These are phyloP conservation scores for Dryoscopus gambensis DNA, from an alignment of 2,113 vertebrate species.

Conservation along the genomic window DNA sequence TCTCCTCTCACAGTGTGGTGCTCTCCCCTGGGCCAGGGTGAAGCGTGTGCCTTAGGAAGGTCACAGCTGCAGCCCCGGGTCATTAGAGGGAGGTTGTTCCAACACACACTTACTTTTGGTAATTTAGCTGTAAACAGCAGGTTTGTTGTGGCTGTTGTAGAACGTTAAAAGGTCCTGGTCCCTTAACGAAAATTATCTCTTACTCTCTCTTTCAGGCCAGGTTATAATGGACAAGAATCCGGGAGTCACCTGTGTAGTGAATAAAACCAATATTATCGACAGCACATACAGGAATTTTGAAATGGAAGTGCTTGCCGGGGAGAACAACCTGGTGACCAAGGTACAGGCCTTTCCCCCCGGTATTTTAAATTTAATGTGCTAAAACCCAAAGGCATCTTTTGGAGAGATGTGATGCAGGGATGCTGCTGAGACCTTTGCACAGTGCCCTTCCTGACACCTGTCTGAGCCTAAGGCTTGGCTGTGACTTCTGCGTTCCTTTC, in stretches of 20 bases:
- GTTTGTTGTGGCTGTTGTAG: neutral
- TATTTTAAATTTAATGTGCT: neutral
- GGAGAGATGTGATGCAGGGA: neutral
- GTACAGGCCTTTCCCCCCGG: slow-evolving; percentile 47
- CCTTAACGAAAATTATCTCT: neutral
- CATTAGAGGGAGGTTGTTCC: neutral
- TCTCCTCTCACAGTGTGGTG: neutral
- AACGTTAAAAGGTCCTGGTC: neutral
- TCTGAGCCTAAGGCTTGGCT: neutral
- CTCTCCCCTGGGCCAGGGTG: too few species aligned
- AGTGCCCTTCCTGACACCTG: neutral
- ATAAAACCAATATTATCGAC: slow-evolving; percentile 90
- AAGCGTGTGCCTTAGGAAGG: neutral
- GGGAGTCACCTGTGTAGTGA: slow-evolving; percentile 91
- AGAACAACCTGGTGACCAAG: slow-evolving; percentile 89
- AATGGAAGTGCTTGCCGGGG: slow-evolving; percentile 93
- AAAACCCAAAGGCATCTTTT: neutral
- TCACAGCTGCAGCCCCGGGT: neutral
- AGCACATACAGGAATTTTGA: slow-evolving; percentile 91
- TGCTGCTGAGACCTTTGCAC: neutral
- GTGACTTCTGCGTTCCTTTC: neutral
- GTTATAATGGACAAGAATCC: slow-evolving; percentile 97
- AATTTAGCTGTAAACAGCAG: neutral
- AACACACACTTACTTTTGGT: neutral
- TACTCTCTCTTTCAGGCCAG: slow-evolving; percentile 76